Percentiles rank a stretch among this genome's conserved stretches.
Conservation (phyloP, 1,140 invertebrate species). For the Drosophila takahashii region DNA sequence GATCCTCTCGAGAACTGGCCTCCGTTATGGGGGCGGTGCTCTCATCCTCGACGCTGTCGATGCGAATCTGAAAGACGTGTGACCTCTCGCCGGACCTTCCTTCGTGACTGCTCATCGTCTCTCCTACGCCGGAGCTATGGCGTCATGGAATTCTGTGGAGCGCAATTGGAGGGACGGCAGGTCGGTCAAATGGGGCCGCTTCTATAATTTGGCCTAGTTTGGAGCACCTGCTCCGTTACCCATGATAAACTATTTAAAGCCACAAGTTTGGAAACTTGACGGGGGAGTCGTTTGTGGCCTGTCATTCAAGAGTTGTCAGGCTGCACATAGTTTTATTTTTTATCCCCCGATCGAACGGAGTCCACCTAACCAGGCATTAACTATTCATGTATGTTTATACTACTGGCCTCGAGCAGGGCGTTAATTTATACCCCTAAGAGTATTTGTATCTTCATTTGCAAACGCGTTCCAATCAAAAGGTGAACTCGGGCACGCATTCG, state of each 20-base stretch:
- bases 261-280: conserved; percentile 13
- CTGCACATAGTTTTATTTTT: conserved; percentile 26
- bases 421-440: conserved; percentile 55
- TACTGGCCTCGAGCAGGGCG: conserved; percentile 28
- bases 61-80: conserved; percentile 72
- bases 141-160: conserved; percentile 39
- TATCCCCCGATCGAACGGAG: conserved; percentile 4
- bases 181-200: conserved; percentile 30
- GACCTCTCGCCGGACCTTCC: conserved; percentile 42
- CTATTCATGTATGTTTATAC: conserved; percentile 47
- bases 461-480: conserved; percentile 28
- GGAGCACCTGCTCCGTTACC: conserved; percentile 52
- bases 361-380: conserved; percentile 13
- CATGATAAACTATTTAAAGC: conserved; percentile 71
- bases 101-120: conserved; percentile 63
- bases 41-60: conserved; percentile 79
- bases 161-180: conserved; percentile 12
- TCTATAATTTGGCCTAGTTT: conserved; percentile 57
- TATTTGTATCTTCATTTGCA: conserved; percentile 63
- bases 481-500: conserved; percentile 32
- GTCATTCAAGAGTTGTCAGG: conserved; percentile 17
- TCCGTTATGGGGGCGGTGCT: conserved; percentile 78
- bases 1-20: conserved; percentile 73
- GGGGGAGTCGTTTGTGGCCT: conserved; percentile 1
- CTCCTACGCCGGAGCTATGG: conserved; percentile 4